Percentiles rank a stretch among this genome's conserved stretches.
Conservation (phyloP, 2,888 invertebrate genomes). For the Synanthedon tipuliformis region DNA sequence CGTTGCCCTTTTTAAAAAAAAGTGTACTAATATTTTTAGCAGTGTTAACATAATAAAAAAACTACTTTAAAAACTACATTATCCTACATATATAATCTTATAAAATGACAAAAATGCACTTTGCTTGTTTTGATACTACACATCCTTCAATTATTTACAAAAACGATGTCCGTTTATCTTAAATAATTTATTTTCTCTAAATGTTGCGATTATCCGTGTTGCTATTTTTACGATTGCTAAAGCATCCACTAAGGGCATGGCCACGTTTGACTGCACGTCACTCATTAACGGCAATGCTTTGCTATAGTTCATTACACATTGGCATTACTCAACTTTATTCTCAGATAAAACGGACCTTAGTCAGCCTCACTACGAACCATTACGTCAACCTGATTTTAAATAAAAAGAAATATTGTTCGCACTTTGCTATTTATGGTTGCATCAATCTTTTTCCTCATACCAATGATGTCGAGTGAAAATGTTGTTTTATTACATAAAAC, state of each 20-base stretch:
- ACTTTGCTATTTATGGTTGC: neutral
- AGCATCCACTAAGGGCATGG: neutral
- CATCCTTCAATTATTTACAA: too few relatives aligned
- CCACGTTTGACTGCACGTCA: constrained; percentile 3
- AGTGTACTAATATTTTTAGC: too few relatives aligned
- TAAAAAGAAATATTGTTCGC: neutral
- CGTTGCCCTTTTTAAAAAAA: too few relatives aligned
- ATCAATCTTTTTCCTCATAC: constrained; percentile 6
- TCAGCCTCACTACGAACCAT: constrained; percentile 20
- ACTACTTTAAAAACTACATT: too few relatives aligned
- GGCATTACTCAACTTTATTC: constrained; percentile 29
- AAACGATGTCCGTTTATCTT: too few relatives aligned
- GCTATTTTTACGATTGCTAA: neutral
- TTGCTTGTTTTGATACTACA: too few relatives aligned
- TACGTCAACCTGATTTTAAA: constrained; percentile 5
- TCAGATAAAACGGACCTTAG: constrained; percentile 33
- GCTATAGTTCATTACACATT: constrained; percentile 1
- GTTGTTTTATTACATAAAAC: neutral
- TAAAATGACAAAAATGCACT: too few relatives aligned
- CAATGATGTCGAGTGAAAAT: neutral
- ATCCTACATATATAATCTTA: too few relatives aligned
- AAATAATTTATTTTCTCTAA: too few relatives aligned
- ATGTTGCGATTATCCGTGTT: neutral
- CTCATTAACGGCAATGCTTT: constrained; percentile 4
- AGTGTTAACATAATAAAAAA: too few relatives aligned